Base-by-base conservation (phyloP, 2,797 vertebrate species). In the Rachycentron canadum region DNA sequence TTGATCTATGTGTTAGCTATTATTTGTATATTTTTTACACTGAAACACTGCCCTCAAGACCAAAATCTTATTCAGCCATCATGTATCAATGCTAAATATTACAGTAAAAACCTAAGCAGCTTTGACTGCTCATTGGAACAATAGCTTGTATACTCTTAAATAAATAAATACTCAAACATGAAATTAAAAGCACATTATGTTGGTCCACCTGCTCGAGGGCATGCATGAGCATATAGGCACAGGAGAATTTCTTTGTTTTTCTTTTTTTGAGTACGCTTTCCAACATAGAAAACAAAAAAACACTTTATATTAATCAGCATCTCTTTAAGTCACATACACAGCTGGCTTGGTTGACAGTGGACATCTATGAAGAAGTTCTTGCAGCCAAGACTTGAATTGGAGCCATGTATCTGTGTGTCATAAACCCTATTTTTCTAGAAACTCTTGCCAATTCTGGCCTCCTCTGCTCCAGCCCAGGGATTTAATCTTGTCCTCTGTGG, bases 401-500 rank as follows among this genome's bases (percentile, higher is more conserved):
- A 57, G 43, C 50, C 17, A 26, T 1, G 16, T 52, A n/a, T 69
- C n/a, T 41, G 5, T 34, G n/a, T 69, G 57, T 63, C 30, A 28
- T 21, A 59, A 6, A 23, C 40, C 4, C 9, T 38, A 13, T 68
- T 76, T 76, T 82, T 45, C 36, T 47, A 26, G 7, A 28, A 16
- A 74, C 53, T 52, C n/a, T 21, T 50, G 4, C 47, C 32, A 12
- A 16, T 23, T 10, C 55, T 72, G 45, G 21, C 12, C 43, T 61
- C 63, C n/a, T 17, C 45, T 75, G 53, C 55, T 76, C 60, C 3
- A 63, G 9, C 38, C 26, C 26, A 30, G 38, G 56, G 60, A 57
- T 86, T 81, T 71, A 43, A 81, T 82, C 73, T 88, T 50, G 78
- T 30, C 32, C 55, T 65, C 57, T 9, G 26, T 73, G 78, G 41